Base-by-base conservation (phyloP, 2,888 invertebrate species). In the Temnothorax ravouxi region DNA sequence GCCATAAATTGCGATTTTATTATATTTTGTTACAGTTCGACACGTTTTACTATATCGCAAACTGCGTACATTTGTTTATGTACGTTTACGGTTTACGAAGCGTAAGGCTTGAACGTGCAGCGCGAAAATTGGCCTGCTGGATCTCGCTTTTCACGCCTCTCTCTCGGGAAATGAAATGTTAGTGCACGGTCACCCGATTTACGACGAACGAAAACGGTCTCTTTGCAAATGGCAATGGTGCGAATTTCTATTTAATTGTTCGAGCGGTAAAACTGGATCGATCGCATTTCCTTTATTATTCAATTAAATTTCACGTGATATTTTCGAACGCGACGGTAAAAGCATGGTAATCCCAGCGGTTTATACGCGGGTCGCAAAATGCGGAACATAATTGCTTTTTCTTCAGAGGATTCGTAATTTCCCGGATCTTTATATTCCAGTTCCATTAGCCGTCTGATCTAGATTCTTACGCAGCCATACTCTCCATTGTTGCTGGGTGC, bases 1-100 rank as follows among this genome's bases (percentile, higher is more conserved):
- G 9, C 8, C 25, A 29, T 41, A 25, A 44, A 29, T 25, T 38
- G 18, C 38, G 21, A 52, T 44, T 56, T 41, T 38, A 41, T 76
- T 76, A 41, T 64, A 76, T 50, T 44, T 9, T 21, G n/a, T 29
- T 25, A 67, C 21, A 56, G 54, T 56, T 21, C n/a, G 8, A 6
- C 15, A 52, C 11, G 6, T 56, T 54, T 54, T n/a, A n/a, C 3
- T 56, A 25, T 59, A 66, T 72, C 59, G 47, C 81, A 72, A 77
- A 54, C 59, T 66, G 38, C 84, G 61, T 13, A 41, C 38, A 59
- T 59, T 80, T 44, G 47, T 75, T 59, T 80, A 76, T 54, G 34
- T 64, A 66, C 69, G 75, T 85, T 83, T 64, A 61, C 72, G 71
- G 75, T 85, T 83, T 64, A 61, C 72, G 71, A 84, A 71, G 75